Percentiles rank a stretch among this genome's conserved stretches.
These are phyloP conservation scores for Spilogale gracilis DNA, from an alignment of 2,113 vertebrate species.

Conservation along the genomic window DNA sequence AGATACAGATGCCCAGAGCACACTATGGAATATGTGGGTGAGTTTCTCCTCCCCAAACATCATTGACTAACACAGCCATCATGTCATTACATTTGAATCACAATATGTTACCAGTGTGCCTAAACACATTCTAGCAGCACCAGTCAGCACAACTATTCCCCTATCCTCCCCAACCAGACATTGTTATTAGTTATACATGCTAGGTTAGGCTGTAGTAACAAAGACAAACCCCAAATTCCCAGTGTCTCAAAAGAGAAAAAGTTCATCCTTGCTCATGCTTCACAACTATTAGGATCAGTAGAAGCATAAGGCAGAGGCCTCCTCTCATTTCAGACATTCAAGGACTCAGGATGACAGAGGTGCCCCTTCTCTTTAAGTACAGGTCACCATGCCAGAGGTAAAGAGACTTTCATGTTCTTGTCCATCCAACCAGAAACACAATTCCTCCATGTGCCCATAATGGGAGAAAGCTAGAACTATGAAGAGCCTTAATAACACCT, in stretches of 20 bases:
- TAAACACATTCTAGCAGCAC: not conserved
- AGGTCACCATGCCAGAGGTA: not conserved
- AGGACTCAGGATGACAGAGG: not conserved
- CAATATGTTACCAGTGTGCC: not conserved
- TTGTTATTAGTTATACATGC: not conserved
- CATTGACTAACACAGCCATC: not conserved
- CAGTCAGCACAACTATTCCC: not conserved
- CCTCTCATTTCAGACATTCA: not conserved
- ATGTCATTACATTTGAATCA: not conserved
- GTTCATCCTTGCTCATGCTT: not conserved
- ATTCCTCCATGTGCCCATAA: not conserved
- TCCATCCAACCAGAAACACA: not conserved
- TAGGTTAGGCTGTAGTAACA: not conserved
- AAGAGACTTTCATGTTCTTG: not conserved
- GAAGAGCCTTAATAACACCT: not conserved
- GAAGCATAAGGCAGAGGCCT: rapidly evolving
- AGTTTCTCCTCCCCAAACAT: not conserved
- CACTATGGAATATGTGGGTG: not conserved
- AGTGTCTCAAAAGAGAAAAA: not conserved
- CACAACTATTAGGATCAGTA: not conserved
- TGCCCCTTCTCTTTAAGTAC: not conserved
- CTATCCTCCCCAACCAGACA: rapidly evolving
- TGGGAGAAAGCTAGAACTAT: not conserved
- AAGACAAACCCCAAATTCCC: not conserved
- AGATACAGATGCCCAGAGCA: not conserved